phyloP scores from a whole-genome alignment of 1,140 invertebrate genomes.

The Neodiprion virginianus region DNA sequence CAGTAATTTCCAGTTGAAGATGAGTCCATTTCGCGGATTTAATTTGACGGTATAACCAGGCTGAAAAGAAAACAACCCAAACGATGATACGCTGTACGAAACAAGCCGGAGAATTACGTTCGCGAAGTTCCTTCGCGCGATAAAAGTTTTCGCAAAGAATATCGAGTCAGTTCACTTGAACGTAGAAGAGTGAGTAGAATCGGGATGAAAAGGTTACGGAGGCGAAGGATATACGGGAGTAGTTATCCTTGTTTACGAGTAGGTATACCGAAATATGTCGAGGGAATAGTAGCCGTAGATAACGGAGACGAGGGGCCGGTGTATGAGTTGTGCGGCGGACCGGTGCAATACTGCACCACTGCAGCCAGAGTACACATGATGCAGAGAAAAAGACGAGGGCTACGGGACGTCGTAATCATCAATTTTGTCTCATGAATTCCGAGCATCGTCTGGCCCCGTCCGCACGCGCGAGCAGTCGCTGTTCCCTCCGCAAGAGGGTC shows the following conservation, averaged over 20 bases:
- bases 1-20: background rate
- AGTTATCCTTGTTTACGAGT: conserved; percentile 33
- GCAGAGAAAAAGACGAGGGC: conserved; percentile 10
- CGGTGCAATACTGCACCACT: conserved; percentile 19
- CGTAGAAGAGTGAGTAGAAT: too few relatives aligned
- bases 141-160: too few relatives aligned
- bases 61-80: too few relatives aligned
- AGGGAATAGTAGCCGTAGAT: background rate
- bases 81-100: too few relatives aligned
- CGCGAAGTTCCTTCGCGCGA: too few relatives aligned
- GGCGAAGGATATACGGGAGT: conserved; percentile 25
- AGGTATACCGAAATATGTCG: conserved; percentile 25
- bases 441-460: background rate
- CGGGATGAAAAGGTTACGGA: too few relatives aligned
- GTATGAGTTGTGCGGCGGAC: conserved; percentile 23
- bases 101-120: too few relatives aligned
- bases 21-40: too few relatives aligned
- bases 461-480: background rate
- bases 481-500: too few relatives aligned
- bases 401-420: conserved; percentile 35
- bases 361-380: conserved; percentile 12
- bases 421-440: conserved; percentile 41
- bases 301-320: background rate
- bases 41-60: too few relatives aligned
- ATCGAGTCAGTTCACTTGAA: too few relatives aligned